phyloP scores from a whole-genome alignment of 2,888 invertebrate species.

The Drosophila hamatofila region DNA sequence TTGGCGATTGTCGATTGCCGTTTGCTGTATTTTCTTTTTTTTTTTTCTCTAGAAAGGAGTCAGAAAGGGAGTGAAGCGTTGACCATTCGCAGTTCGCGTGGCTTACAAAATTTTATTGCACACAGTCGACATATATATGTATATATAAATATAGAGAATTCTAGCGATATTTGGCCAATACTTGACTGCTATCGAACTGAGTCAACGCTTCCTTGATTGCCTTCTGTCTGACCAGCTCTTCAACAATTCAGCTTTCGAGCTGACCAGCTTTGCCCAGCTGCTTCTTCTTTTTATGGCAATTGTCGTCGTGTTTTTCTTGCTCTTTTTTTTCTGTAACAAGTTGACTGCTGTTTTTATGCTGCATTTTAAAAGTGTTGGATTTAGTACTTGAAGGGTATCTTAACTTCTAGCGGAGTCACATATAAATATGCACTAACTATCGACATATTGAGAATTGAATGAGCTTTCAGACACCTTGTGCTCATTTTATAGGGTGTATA shows the following conservation, averaged over 20 bases:
- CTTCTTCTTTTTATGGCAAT: slow-evolving; percentile 14
- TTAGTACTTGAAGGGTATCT: not conserved
- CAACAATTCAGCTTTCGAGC: slow-evolving; percentile 16
- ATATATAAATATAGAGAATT: slow-evolving; percentile 10
- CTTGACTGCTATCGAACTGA: slow-evolving; percentile 35
- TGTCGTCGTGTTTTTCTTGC: slow-evolving; percentile 41
- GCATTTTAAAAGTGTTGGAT: slow-evolving; percentile 15
- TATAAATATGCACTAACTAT: not conserved
- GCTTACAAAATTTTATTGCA: slow-evolving; percentile 24
- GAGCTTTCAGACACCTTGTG: no score
- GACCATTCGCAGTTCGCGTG: slow-evolving; percentile 14
- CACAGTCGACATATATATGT: slow-evolving; percentile 6
- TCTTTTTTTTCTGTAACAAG: slow-evolving; percentile 23
- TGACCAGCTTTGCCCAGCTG: slow-evolving; percentile 19
- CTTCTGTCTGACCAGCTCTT: slow-evolving; percentile 23
- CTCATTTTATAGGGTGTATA: not conserved
- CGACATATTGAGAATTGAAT: not conserved
- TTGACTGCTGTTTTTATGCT: slow-evolving; percentile 21
- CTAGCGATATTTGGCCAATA: slow-evolving; percentile 43
- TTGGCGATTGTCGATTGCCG: slow-evolving; percentile 41
- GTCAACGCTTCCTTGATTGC: slow-evolving; percentile 41
- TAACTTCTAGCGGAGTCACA: not conserved
- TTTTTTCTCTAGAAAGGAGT: not conserved
- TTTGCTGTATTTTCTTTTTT: slow-evolving; percentile 10
- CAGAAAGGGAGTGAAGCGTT: not conserved